Evolutionary conservation across 2,888 invertebrate species (phyloP).

Genomic region (Mycogona germanica): DNA sequence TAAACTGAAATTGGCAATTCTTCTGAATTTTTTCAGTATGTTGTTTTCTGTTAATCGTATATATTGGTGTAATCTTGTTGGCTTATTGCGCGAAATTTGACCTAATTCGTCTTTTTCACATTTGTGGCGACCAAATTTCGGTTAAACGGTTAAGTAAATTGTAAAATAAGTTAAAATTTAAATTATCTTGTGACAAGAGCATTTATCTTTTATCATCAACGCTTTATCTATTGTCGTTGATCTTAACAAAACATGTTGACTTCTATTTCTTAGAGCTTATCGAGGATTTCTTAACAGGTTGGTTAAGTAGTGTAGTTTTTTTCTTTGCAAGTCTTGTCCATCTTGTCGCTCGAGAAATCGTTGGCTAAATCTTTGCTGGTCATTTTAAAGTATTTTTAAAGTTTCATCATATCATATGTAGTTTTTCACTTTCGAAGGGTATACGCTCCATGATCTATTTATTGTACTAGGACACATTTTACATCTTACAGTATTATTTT

Average conservation of each 20-base stretch:
- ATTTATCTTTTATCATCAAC: neutral
- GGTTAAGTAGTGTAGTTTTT: neutral
- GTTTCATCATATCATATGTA: neutral
- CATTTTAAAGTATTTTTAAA: neutral
- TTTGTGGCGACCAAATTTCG: no score
- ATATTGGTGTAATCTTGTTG: no score
- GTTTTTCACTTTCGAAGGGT: neutral
- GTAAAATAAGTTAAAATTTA: no score
- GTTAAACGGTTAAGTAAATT: no score
- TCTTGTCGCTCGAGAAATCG: neutral
- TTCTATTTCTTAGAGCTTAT: conserved; percentile 7
- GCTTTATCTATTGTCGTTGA: neutral
- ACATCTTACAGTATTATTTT: neutral
- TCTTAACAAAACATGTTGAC: neutral
- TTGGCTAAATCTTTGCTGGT: neutral
- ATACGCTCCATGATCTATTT: neutral
- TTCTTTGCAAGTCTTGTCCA: neutral
- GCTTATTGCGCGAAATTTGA: no score
- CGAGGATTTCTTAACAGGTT: conserved; percentile 15
- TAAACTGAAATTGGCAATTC: no score
- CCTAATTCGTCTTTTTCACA: no score
- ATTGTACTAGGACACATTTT: no score
- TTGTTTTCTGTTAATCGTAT: no score
- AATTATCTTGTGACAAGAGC: no score
- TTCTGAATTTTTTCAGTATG: neutral